Base-by-base conservation (phyloP, 2,797 vertebrate species). In the Gambusia yucatana region DNA sequence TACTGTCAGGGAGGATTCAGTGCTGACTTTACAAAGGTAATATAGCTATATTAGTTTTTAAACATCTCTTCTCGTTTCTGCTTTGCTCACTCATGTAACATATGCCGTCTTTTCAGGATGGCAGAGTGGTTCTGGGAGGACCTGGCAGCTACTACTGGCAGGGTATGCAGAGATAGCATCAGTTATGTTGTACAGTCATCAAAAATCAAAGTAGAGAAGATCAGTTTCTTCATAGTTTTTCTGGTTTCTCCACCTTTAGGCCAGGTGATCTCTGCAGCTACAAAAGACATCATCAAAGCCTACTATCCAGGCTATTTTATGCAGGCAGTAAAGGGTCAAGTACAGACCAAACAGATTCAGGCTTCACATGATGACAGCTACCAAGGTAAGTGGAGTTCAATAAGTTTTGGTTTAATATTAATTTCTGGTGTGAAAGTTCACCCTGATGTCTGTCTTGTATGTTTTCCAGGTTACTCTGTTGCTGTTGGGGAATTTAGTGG, bases 1-100 rank as follows among this genome's bases (percentile, higher is more conserved):
- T 98, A 97, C 91, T 98, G 98, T 92, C 98, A 99, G 94, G 97
- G 97, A 72, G 97, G 97, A 77, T 99, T 98, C 93, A 98, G 97
- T 50, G 97, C 97, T 0, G 98, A 98, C 88, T 97, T 99, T 90
- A 98, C 98, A 36, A 96, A 93, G 96, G 97, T 98, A 92, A 33
- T 33, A 94, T 75, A 46, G 50, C 59, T 22, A 3, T 0, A 4
- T 69, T 84, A 43, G 46, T 41, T 22, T 78, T 70, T 1, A 2
- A 2, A 13, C 8, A 67, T 81, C 11, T 72, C 73, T 52, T 61
- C 1, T 43, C 52, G 20, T 80, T 75, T 71, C 63, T 41, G 30
- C 73, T 46, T 16, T 63, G 72, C n/a, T 89, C 61, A 86, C 79
- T 76, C 1, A 1, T 8, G 61, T 4, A 25, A 81, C 63, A 87